Evolutionary conservation across 2,888 invertebrate species (phyloP).

Genomic region (Tortrix viridana): DNA sequence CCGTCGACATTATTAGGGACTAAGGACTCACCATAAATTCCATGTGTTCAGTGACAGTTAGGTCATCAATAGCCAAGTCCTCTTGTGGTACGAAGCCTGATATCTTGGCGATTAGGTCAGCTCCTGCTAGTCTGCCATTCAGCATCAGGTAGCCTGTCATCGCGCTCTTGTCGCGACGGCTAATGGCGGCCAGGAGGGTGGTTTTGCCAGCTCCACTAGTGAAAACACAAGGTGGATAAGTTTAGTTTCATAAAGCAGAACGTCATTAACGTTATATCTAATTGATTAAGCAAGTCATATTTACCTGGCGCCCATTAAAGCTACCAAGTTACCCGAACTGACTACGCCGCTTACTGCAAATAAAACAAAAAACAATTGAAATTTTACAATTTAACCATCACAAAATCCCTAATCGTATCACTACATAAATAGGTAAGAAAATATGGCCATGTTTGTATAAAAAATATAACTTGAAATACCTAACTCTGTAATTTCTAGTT

Average conservation of each 20-base stretch:
- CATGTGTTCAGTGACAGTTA: constrained; percentile 93
- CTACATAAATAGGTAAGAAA: no score
- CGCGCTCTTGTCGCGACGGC: constrained; percentile 87
- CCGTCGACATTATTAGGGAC: constrained; percentile 86
- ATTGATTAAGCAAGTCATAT: constrained; percentile 25
- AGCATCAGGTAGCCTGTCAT: constrained; percentile 88
- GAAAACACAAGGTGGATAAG: neutral
- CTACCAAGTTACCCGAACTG: constrained; percentile 88
- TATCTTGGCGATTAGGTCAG: constrained; percentile 87
- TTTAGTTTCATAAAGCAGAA: no score
- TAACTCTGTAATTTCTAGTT: no score
- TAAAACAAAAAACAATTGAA: constrained; percentile 39
- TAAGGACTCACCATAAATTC: constrained; percentile 89
- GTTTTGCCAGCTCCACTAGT: constrained; percentile 91
- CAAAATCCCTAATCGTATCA: no score
- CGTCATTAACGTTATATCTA: no score
- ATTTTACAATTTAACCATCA: no score
- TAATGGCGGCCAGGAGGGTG: constrained; percentile 89
- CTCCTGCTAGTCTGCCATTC: constrained; percentile 86
- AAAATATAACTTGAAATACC: no score
- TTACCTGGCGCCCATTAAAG: constrained; percentile 90
- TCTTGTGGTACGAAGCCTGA: constrained; percentile 95
- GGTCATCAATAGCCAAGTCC: constrained; percentile 90
- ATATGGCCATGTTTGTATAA: no score
- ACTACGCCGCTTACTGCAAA: constrained; percentile 88